Evolutionary conservation across 2,888 invertebrate genomes (phyloP), one percentile per base, ranked within the genome.

Genomic region (Tortrix viridana): DNA sequence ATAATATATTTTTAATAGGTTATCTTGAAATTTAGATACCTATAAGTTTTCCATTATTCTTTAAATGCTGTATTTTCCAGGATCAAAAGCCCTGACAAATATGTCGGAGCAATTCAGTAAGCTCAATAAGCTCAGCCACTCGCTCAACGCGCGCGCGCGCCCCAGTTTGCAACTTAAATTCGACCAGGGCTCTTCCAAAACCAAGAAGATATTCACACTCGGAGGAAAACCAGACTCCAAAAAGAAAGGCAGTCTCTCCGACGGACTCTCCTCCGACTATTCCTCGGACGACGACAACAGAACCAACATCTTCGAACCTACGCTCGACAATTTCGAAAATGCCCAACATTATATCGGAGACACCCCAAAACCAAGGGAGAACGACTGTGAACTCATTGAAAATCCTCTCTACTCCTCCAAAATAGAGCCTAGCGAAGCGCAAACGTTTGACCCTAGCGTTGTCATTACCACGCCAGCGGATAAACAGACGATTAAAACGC

Each of bases 81-180:
- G 97, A 75, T 95, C 96, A 7, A 97, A 97, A 90, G 97, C 97
- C 52, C 88, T 97, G 63, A 96, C 94, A 67, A 97, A 97, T 80
- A 95, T 97, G 92, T 95, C 96, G 0, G 97, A 97, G 69, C 97
- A 97, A 79, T 96, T 98, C 84, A 96, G 96, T 64, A 97, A 96
- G 82, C 84, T 97, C 43, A 96, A 96, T 80, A 95, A 95, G 74
- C 88, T 96, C 41, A 93, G 95, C 61, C 94, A 94, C 71, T 94
- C 93, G 22, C 92, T 95, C 49, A 94, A 94, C 73, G 91, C 94
- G 0, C 83, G 94, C 85, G 74, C 94, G 72, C 84, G 94, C 65
- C 80, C 92, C 70, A 77, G 92, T 77, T 84, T 92, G 1, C 92
- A 92, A 70, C 84, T 93, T n/a, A 89, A 88, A 68, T 86, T 90